These are phyloP conservation scores for Morus bassanus DNA, from an alignment of 2,797 vertebrate genomes.

Conservation along the genomic window DNA sequence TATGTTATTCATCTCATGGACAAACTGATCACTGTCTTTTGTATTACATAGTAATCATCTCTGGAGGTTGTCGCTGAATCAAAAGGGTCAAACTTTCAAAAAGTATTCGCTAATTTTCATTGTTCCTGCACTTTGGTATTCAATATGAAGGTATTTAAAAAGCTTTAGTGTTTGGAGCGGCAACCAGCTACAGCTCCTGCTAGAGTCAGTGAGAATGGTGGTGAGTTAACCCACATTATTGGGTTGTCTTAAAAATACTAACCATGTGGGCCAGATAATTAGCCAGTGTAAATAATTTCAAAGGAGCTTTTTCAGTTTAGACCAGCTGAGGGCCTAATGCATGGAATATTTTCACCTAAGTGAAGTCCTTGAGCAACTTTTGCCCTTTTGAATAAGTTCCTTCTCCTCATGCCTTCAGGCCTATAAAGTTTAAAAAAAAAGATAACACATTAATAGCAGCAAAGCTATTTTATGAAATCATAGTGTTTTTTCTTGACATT, in stretches of 20 bases:
- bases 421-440: background rate
- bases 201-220: background rate
- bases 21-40: background rate
- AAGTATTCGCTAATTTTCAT: background rate
- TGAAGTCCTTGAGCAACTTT: background rate
- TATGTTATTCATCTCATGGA: background rate
- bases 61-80: background rate
- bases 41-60: background rate
- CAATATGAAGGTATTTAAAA: background rate
- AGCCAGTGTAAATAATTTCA: background rate
- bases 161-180: background rate
- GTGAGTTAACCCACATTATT: background rate
- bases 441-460: background rate
- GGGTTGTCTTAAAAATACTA: background rate
- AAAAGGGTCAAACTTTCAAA: background rate
- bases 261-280: background rate
- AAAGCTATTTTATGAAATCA: slow-evolving; percentile 7
- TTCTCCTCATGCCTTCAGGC: background rate
- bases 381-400: background rate
- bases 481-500: background rate
- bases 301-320: background rate
- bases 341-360: background rate
- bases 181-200: background rate
- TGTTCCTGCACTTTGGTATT: background rate
- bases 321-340: background rate